These are phyloP conservation scores for Tetanocera ferruginea DNA, from an alignment of 2,888 invertebrate genomes.

Conservation along the genomic window DNA sequence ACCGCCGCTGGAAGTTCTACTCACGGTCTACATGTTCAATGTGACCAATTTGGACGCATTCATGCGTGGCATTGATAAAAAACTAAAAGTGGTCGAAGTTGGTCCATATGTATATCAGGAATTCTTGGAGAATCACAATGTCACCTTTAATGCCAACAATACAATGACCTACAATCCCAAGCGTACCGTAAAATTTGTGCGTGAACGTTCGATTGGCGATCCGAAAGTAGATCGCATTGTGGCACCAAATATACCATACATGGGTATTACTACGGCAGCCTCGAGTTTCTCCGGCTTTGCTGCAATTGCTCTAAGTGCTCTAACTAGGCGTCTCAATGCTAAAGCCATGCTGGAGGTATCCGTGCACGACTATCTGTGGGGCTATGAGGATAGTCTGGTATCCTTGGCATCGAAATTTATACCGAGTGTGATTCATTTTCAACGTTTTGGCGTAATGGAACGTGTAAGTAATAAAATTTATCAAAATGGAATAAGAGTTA, in stretches of 20 bases:
- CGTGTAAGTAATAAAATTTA: slow-evolving; percentile 74
- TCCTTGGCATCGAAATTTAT: slow-evolving; percentile 77
- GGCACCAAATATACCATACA: slow-evolving; percentile 81
- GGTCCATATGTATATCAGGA: slow-evolving; percentile 89
- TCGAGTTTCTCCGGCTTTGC: slow-evolving; percentile 66
- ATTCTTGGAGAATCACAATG: slow-evolving; percentile 76
- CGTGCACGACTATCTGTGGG: slow-evolving; percentile 83
- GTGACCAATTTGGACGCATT: slow-evolving; percentile 83
- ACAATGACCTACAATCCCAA: slow-evolving; percentile 78
- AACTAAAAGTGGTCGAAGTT: slow-evolving; percentile 78
- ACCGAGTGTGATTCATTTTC: slow-evolving; percentile 85
- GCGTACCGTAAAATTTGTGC: slow-evolving; percentile 74
- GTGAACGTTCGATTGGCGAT: slow-evolving; percentile 77
- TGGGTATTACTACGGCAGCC: slow-evolving; percentile 68
- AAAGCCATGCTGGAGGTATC: slow-evolving; percentile 75
- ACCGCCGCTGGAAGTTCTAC: slow-evolving; percentile 77
- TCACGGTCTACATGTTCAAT: slow-evolving; percentile 82
- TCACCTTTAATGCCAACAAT: slow-evolving; percentile 76
- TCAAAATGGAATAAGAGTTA: neutral
- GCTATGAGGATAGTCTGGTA: slow-evolving; percentile 83
- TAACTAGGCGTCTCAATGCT: slow-evolving; percentile 73
- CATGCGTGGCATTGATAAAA: slow-evolving; percentile 75
- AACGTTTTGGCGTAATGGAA: slow-evolving; percentile 85
- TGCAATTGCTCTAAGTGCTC: slow-evolving; percentile 74
- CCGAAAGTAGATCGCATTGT: slow-evolving; percentile 74